Percentiles rank a stretch among this genome's conserved stretches.
These are phyloP conservation scores for Drosophila paramelanica DNA, from an alignment of 2,888 invertebrate species.

Conservation along the genomic window DNA sequence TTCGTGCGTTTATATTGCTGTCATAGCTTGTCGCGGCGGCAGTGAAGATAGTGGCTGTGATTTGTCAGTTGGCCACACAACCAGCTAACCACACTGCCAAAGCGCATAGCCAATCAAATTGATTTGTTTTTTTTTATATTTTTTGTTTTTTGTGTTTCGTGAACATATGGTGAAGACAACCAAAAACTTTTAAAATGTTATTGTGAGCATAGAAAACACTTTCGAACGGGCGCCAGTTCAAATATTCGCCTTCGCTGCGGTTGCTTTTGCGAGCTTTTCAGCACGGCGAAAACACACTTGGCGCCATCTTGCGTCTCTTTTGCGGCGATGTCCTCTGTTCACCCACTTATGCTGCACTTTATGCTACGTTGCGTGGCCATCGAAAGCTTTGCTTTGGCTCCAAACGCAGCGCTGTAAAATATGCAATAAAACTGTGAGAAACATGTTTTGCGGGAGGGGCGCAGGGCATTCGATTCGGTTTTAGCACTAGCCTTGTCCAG, in stretches of 20 bases:
- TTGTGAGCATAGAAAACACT: constrained; percentile 14
- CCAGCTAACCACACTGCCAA: constrained; percentile 99
- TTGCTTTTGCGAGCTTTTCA: constrained; percentile 34
- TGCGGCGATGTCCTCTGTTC: constrained; percentile 1
- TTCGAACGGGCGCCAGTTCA: constrained; percentile 25
- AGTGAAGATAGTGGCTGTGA: constrained; percentile 98
- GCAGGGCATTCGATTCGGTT: neutral
- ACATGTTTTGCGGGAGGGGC: neutral
- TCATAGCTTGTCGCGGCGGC: constrained; percentile 90
- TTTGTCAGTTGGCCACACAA: constrained; percentile 89
- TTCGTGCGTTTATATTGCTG: constrained; percentile 52
- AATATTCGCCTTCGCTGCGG: constrained; percentile 31
- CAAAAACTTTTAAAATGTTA: constrained; percentile 12
- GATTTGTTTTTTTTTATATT: constrained; percentile 9
- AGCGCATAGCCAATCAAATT: constrained; percentile 87
- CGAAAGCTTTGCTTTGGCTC: constrained; percentile 55
- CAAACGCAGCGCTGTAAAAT: constrained; percentile 73
- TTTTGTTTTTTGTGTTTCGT: neutral
- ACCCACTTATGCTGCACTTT: constrained; percentile 60
- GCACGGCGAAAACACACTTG: constrained; percentile 21
- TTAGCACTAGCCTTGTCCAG: constrained; percentile 23
- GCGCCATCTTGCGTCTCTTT: constrained; percentile 68
- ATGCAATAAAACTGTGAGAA: constrained; percentile 65
- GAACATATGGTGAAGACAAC: constrained; percentile 3
- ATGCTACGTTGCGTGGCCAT: constrained; percentile 64